These are phyloP conservation scores for Agrotis puta DNA, from an alignment of 2,888 invertebrate species.

Conservation along the genomic window DNA sequence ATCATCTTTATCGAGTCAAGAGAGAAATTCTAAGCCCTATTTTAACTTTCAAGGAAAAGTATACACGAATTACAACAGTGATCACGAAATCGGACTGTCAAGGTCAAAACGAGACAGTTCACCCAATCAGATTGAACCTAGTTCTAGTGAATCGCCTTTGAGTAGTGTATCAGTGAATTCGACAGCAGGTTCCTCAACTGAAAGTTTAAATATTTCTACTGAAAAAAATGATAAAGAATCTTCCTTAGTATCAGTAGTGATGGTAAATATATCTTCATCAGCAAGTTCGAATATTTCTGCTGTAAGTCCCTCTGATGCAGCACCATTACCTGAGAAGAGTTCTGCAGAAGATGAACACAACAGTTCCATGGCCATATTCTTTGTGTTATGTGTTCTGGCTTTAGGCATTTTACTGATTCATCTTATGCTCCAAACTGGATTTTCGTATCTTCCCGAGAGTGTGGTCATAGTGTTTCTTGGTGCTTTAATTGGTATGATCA, in stretches of 20 bases:
- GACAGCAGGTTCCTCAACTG: conserved; percentile 75
- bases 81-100: conserved; percentile 63
- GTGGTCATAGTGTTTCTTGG: conserved; percentile 99
- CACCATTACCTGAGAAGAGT: conserved; percentile 96
- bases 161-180: conserved; percentile 65
- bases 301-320: conserved; percentile 93
- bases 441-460: conserved; percentile 99
- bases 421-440: conserved; percentile 97
- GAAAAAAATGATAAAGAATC: conserved; percentile 75
- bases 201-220: conserved; percentile 77
- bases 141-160: conserved; percentile 78
- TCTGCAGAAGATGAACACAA: conserved; percentile 99
- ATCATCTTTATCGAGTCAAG: conserved; percentile 37
- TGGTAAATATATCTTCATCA: conserved; percentile 81
- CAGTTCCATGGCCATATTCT: conserved; percentile 99
- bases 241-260: conserved; percentile 77
- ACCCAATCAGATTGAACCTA: conserved; percentile 72
- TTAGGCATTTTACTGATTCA: conserved; percentile 98
- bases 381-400: conserved; percentile 98
- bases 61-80: conserved; percentile 30
- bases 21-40: conserved; percentile 24
- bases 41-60: conserved; percentile 32
- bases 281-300: conserved; percentile 81
- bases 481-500: conserved; percentile 96
- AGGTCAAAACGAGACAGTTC: conserved; percentile 80